These are phyloP conservation scores for Noctua janthe DNA, from an alignment of 2,888 invertebrate genomes.

Conservation along the genomic window DNA sequence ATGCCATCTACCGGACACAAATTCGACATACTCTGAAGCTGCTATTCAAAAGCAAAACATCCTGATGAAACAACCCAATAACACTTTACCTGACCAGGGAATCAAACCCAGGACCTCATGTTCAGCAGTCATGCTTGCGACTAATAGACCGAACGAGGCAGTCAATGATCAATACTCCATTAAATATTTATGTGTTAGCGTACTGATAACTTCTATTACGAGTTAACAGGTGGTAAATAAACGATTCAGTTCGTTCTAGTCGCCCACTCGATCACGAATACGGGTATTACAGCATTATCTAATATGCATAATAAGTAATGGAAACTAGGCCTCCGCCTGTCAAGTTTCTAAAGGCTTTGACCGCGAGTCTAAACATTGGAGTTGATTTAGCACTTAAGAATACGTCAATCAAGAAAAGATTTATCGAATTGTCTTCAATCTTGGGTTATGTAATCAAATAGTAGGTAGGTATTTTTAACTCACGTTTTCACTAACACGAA, in stretches of 20 bases:
- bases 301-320: slow-evolving; percentile 53
- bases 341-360: slow-evolving; percentile 36
- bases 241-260: slow-evolving; percentile 22
- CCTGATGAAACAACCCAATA: not conserved
- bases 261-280: slow-evolving; percentile 47
- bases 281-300: slow-evolving; percentile 50
- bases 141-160: not conserved
- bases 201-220: slow-evolving; percentile 13
- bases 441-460: slow-evolving; percentile 7
- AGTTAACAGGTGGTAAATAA: slow-evolving; percentile 51
- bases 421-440: not conserved
- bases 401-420: slow-evolving; percentile 22
- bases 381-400: slow-evolving; percentile 8
- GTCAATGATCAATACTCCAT: slow-evolving; percentile 40
- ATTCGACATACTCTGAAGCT: too few species aligned
- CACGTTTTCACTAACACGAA: too few species aligned
- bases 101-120: not conserved
- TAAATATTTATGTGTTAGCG: slow-evolving; percentile 27
- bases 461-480: not conserved
- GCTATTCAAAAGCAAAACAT: not conserved
- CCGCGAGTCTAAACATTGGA: slow-evolving; percentile 17
- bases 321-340: slow-evolving; percentile 55
- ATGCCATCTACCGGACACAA: not conserved
- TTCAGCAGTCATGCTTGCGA: not conserved
- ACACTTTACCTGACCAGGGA: not conserved